phyloP scores from a whole-genome alignment of 2,888 invertebrate species.

The Taenaris catops region DNA sequence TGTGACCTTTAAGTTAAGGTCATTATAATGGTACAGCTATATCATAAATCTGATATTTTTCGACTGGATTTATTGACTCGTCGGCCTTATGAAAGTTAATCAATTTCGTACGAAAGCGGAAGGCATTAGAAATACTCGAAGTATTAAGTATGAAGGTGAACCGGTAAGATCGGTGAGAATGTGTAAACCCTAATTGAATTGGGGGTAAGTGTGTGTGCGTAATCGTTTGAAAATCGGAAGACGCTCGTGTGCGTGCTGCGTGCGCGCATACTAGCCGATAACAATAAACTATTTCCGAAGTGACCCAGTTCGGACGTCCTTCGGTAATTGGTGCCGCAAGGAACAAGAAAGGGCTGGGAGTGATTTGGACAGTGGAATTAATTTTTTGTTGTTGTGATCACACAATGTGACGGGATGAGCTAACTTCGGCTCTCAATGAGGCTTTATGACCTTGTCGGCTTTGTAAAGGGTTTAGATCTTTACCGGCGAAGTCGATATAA shows the following conservation, averaged over 20 bases:
- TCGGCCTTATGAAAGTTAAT: slow-evolving; percentile 64
- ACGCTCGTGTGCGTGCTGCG: slow-evolving; percentile 50
- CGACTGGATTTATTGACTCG: slow-evolving; percentile 54
- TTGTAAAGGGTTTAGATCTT: slow-evolving; percentile 21
- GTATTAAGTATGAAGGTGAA: slow-evolving; percentile 58
- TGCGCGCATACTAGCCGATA: slow-evolving; percentile 75
- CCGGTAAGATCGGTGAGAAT: slow-evolving; percentile 56
- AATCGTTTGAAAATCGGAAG: slow-evolving; percentile 60
- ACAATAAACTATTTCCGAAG: slow-evolving; percentile 81
- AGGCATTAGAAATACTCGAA: slow-evolving; percentile 42
- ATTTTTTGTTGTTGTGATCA: slow-evolving; percentile 50
- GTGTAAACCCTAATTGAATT: slow-evolving; percentile 59
- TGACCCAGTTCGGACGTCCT: slow-evolving; percentile 78
- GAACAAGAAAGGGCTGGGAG: slow-evolving; percentile 76
- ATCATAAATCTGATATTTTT: slow-evolving; percentile 59
- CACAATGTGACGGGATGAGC: slow-evolving; percentile 43
- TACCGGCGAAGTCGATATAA: slow-evolving; percentile 31
- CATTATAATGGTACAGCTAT: slow-evolving; percentile 52
- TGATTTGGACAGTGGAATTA: slow-evolving; percentile 52
- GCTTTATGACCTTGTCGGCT: slow-evolving; percentile 39
- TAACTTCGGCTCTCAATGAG: slow-evolving; percentile 38
- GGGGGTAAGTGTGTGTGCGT: slow-evolving; percentile 46
- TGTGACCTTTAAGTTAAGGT: slow-evolving; percentile 60
- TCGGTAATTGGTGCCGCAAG: slow-evolving; percentile 75
- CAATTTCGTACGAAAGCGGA: slow-evolving; percentile 61